phyloP scores from a whole-genome alignment of 2,797 vertebrate genomes.

The Cichlasoma orientale region DNA sequence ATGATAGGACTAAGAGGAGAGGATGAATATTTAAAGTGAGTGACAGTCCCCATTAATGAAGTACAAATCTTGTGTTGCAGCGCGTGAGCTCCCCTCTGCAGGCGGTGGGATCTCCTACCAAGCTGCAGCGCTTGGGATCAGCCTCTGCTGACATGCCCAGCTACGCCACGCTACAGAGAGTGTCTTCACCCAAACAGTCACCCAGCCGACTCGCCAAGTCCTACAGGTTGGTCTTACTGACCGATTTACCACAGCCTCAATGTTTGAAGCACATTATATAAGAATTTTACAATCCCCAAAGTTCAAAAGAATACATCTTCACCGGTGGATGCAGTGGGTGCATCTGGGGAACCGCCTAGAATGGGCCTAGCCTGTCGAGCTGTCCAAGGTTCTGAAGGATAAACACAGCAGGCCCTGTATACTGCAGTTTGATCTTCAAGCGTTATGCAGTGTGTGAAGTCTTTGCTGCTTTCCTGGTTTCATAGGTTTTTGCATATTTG shows the following conservation, averaged over 20 bases:
- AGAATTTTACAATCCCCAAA: background rate
- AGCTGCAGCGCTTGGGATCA: conserved; percentile 92
- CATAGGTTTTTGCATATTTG: no score
- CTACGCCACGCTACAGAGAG: conserved; percentile 90
- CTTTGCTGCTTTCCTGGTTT: background rate
- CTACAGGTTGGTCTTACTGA: conserved; percentile 78
- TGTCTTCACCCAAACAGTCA: conserved; percentile 94
- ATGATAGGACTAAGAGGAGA: conserved; percentile 41
- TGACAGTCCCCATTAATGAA: conserved; percentile 51
- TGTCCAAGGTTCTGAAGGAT: background rate
- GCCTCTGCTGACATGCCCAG: conserved; percentile 90
- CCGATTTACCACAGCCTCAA: background rate
- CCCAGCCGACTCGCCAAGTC: conserved; percentile 96
- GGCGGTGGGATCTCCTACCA: conserved; percentile 91
- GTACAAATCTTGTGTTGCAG: conserved; percentile 63
- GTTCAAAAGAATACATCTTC: conserved; percentile 2
- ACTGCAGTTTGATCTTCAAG: background rate
- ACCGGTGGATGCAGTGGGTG: background rate
- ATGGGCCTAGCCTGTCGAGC: background rate
- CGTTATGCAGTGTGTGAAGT: background rate
- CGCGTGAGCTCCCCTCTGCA: conserved; percentile 93
- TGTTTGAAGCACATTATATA: background rate
- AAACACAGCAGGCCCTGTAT: background rate
- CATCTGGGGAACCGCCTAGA: background rate
- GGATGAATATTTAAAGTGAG: conserved; percentile 56